Conservation (phyloP, 2,113 vertebrate genomes). For the Bettongia penicillata region DNA sequence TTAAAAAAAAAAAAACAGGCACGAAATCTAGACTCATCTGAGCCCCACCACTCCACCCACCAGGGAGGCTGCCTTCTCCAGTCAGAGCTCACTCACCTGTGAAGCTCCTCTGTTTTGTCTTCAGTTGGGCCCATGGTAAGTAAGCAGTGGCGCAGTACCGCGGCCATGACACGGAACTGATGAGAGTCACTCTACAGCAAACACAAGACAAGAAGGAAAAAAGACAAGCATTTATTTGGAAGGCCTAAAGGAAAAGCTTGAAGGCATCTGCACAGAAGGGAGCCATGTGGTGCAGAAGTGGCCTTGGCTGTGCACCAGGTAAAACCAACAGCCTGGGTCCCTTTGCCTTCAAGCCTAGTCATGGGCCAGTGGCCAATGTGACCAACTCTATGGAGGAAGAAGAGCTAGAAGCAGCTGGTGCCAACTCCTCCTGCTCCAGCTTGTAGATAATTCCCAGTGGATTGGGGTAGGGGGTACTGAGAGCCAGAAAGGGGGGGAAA, state of each 20-base stretch:
- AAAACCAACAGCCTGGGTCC: not conserved
- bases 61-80: not conserved
- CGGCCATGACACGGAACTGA: conserved; percentile 93
- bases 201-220: conserved; percentile 80
- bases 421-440: not conserved
- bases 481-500: not conserved
- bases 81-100: conserved; percentile 89
- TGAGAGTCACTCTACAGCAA: conserved; percentile 91
- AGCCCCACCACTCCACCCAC: not conserved
- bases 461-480: accelerated
- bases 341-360: not conserved
- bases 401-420: not conserved
- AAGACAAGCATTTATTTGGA: conserved; percentile 79
- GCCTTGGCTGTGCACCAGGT: not conserved
- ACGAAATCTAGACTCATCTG: conserved; percentile 5
- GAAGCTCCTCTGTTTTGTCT: conserved; percentile 97
- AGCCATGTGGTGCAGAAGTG: not conserved
- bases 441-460: not conserved
- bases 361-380: not conserved
- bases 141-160: conserved; percentile 95
- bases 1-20: not conserved
- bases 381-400: not conserved
- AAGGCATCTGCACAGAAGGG: conserved; percentile 71
- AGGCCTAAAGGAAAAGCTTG: conserved; percentile 72
- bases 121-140: conserved; percentile 93